Evolutionary conservation across 2,888 invertebrate genomes (phyloP).

Genomic region (Taenaris catops): DNA sequence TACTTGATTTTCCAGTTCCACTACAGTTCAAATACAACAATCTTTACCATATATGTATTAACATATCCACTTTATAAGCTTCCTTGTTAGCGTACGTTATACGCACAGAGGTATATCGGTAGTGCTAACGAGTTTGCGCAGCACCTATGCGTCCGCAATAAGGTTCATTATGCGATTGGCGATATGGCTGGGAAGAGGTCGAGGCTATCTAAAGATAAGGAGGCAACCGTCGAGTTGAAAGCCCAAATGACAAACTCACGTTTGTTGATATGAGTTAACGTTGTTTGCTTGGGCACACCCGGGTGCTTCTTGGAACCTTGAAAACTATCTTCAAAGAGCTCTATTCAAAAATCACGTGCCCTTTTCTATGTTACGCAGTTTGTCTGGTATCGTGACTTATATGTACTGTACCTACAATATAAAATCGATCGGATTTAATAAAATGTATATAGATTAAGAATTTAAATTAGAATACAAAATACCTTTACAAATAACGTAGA

Average conservation of each 20-base stretch:
- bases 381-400: not conserved
- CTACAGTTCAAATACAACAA: not conserved
- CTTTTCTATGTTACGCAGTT: not conserved
- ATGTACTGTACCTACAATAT: too few species aligned
- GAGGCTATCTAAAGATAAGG: constrained; percentile 68
- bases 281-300: constrained; percentile 18
- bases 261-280: constrained; percentile 21
- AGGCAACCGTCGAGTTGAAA: constrained; percentile 48
- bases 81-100: constrained; percentile 18
- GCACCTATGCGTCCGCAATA: constrained; percentile 28
- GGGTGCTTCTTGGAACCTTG: constrained; percentile 19
- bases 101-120: not conserved
- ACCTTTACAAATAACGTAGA: too few species aligned
- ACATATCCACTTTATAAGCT: constrained; percentile 20
- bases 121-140: constrained; percentile 13
- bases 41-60: constrained; percentile 4
- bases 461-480: too few species aligned
- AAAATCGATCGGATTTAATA: too few species aligned
- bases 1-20: too few species aligned
- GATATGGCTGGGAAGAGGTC: constrained; percentile 58
- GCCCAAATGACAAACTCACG: constrained; percentile 40
- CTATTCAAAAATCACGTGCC: not conserved
- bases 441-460: too few species aligned
- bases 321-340: not conserved
- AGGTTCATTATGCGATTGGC: constrained; percentile 24